Evolutionary conservation across 2,113 vertebrate genomes (phyloP).

Genomic region (Myrmecobius fasciatus): DNA sequence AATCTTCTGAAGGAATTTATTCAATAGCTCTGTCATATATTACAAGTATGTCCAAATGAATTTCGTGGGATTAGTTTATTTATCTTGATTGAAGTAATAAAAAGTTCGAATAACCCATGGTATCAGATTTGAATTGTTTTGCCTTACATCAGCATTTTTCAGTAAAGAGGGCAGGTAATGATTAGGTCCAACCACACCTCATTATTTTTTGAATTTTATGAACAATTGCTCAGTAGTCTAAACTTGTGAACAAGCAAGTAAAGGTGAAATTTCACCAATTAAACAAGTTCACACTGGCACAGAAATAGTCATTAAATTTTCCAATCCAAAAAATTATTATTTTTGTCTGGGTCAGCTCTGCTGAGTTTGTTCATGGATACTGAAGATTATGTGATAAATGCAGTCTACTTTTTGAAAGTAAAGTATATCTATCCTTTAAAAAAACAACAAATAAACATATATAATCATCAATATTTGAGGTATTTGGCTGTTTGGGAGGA

Average conservation of each 20-base stretch:
- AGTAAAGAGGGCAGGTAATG: background rate
- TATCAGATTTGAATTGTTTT: constrained; percentile 22
- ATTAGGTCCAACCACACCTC: background rate
- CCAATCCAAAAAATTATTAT: background rate
- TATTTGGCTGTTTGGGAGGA: background rate
- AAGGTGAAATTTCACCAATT: constrained; percentile 8
- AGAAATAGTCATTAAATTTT: background rate
- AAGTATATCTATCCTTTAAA: background rate
- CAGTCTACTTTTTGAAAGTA: background rate
- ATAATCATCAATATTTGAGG: background rate
- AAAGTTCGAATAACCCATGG: constrained; percentile 6
- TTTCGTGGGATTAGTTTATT: constrained; percentile 32
- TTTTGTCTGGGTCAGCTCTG: background rate
- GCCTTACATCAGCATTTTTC: background rate
- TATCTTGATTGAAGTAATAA: constrained; percentile 47
- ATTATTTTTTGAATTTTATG: background rate
- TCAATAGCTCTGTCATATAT: background rate
- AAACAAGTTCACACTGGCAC: constrained; percentile 7
- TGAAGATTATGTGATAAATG: background rate
- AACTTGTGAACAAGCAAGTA: background rate
- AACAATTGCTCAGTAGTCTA: background rate
- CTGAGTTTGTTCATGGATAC: background rate
- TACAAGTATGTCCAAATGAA: constrained; percentile 39
- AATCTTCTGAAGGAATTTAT: constrained; percentile 27
- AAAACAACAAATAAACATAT: background rate